A percentile compares a stretch with the other conserved stretches of the same genome.
phyloP scores from a whole-genome alignment of 2,797 vertebrate genomes.

The Carduelis carduelis region DNA sequence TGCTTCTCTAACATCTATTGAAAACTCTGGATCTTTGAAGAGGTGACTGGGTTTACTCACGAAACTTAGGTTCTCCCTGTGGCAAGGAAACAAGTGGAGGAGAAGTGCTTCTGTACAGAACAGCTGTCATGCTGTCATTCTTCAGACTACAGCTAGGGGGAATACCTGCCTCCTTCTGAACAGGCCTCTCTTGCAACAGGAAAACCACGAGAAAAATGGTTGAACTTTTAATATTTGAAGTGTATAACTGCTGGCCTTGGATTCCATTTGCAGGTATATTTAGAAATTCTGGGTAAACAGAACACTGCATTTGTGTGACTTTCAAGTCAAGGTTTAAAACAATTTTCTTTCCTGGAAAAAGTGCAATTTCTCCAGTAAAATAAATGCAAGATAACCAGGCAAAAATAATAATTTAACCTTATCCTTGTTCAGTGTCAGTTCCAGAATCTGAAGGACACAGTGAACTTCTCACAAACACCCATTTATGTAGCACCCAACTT shows the following conservation, averaged over 20 bases:
- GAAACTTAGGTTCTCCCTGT: background rate
- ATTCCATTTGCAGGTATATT: background rate
- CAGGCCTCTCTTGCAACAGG: background rate
- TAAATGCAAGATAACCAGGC: background rate
- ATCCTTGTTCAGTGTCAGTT: background rate
- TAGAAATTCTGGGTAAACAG: background rate
- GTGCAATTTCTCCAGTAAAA: background rate
- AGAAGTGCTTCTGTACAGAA: background rate
- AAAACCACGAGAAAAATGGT: background rate
- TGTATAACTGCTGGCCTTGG: background rate
- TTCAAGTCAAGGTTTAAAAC: background rate
- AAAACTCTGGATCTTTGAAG: background rate
- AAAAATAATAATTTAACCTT: background rate
- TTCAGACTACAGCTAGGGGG: background rate
- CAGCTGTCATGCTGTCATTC: background rate
- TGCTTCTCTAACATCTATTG: background rate
- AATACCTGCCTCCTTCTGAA: background rate
- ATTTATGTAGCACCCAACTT: background rate
- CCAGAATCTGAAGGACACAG: background rate
- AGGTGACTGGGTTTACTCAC: background rate
- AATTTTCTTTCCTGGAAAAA: background rate
- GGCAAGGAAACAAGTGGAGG: background rate
- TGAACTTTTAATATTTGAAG: background rate
- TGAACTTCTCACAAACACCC: background rate
- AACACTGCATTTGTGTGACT: rapidly evolving